Percentiles rank a stretch among this genome's conserved stretches.
Conservation (phyloP, 2,797 vertebrate species). For the Psittacula echo region DNA sequence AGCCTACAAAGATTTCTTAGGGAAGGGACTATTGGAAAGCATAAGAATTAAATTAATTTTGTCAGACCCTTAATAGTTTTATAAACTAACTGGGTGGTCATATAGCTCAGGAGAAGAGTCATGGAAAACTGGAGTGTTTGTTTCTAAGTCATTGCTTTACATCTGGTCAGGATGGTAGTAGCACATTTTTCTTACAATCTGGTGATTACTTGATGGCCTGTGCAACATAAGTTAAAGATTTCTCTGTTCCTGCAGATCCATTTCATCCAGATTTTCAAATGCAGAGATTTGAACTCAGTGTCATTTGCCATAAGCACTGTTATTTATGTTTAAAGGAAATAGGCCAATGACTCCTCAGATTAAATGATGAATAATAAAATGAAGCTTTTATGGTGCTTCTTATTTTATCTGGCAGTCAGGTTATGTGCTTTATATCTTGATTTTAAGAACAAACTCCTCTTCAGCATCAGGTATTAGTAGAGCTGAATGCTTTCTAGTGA, state of each 20-base stretch:
- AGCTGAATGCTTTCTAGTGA: slow-evolving; percentile 4
- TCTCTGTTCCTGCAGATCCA: neutral
- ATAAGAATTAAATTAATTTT: neutral
- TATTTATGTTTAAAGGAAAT: slow-evolving; percentile 13
- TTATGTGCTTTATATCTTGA: neutral
- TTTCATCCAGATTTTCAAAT: neutral
- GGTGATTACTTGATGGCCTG: neutral
- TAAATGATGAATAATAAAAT: neutral
- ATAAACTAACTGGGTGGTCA: neutral
- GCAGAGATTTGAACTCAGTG: neutral
- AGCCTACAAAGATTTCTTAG: neutral
- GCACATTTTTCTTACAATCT: neutral
- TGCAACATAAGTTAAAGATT: neutral
- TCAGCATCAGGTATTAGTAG: neutral
- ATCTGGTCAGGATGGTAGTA: neutral
- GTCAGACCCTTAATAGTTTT: neutral
- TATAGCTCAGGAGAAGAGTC: neutral
- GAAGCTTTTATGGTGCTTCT: neutral
- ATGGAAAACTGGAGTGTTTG: neutral
- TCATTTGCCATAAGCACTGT: neutral
- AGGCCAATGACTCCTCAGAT: neutral
- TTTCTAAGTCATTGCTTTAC: neutral
- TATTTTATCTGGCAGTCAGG: neutral
- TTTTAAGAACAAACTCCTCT: slow-evolving; percentile 18
- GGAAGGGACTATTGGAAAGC: neutral